These are phyloP conservation scores for Pungitius pungitius DNA, from an alignment of 2,113 vertebrate species.

Conservation along the genomic window DNA sequence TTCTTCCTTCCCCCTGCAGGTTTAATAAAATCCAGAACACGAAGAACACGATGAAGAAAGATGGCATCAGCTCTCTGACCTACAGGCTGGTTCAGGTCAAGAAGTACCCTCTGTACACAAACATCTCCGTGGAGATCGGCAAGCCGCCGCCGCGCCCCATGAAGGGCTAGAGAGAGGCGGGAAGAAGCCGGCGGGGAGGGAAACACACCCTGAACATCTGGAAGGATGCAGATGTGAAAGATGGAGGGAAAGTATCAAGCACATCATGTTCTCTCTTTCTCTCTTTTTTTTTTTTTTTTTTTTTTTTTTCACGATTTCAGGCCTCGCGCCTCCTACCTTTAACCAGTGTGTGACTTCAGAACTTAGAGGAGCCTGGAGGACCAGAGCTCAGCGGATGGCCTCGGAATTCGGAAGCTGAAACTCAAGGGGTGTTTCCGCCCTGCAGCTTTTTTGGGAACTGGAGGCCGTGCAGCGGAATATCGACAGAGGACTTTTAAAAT, in stretches of 20 bases:
- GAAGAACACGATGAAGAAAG: slow-evolving; percentile 97
- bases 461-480: slow-evolving; percentile 24
- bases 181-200: slow-evolving; percentile 10
- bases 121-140: slow-evolving; percentile 97
- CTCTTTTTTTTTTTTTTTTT: neutral
- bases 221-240: neutral
- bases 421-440: slow-evolving; percentile 8
- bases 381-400: slow-evolving; percentile 25
- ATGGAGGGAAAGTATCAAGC: slow-evolving; percentile 33
- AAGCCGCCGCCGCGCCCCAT: slow-evolving; percentile 88
- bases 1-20: slow-evolving; percentile 70
- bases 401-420: slow-evolving; percentile 5
- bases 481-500: neutral
- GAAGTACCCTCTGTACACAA: slow-evolving; percentile 92
- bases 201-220: slow-evolving; percentile 12
- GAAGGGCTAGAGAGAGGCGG: slow-evolving; percentile 80
- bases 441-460: slow-evolving; percentile 17
- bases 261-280: slow-evolving; percentile 38
- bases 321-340: slow-evolving; percentile 31
- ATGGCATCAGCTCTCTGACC: slow-evolving; percentile 93
- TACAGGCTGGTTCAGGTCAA: slow-evolving; percentile 90
- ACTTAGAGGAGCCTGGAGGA: slow-evolving; percentile 23
- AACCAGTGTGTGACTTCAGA: slow-evolving; percentile 36
- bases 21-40: slow-evolving; percentile 99
- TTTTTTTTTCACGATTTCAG: too few relatives aligned